These are phyloP conservation scores for Sminthurinus aureus DNA, from an alignment of 2,888 invertebrate genomes.

Conservation along the genomic window DNA sequence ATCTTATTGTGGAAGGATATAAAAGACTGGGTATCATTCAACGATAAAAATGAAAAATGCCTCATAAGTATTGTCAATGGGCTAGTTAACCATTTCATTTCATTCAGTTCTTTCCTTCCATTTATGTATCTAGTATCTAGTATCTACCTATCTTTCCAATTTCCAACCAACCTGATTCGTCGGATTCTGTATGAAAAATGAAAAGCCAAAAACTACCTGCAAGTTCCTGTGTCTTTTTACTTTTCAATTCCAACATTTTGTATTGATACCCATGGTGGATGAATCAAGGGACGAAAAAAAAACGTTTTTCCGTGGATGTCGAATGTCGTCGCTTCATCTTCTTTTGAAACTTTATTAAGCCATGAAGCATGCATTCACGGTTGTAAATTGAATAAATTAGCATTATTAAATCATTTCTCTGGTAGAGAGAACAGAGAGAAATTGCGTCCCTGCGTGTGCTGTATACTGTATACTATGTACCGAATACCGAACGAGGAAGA, in stretches of 20 bases:
- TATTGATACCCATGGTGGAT: constrained; percentile 6
- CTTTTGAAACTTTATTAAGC: constrained; percentile 16
- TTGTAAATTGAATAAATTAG: constrained; percentile 18
- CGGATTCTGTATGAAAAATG: background rate
- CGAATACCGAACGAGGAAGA: no score
- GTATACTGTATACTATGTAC: no score
- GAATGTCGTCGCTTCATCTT: background rate
- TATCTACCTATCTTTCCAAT: no score
- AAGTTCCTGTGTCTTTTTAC: background rate
- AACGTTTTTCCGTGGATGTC: constrained; percentile 4
- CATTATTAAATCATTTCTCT: background rate
- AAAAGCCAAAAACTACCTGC: background rate
- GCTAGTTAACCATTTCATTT: constrained; percentile 10
- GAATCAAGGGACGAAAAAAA: background rate
- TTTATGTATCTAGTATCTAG: background rate
- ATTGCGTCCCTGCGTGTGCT: background rate
- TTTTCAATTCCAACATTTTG: background rate
- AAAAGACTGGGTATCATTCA: background rate
- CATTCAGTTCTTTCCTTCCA: background rate
- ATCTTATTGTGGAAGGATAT: no score
- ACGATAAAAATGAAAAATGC: constrained; percentile 16
- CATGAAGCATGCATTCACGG: constrained; percentile 6
- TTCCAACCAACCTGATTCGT: background rate
- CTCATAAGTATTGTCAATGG: constrained; percentile 5
- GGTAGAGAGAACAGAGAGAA: no score